These are phyloP conservation scores for Cantharis rufa DNA, from an alignment of 2,888 invertebrate species.

Conservation along the genomic window DNA sequence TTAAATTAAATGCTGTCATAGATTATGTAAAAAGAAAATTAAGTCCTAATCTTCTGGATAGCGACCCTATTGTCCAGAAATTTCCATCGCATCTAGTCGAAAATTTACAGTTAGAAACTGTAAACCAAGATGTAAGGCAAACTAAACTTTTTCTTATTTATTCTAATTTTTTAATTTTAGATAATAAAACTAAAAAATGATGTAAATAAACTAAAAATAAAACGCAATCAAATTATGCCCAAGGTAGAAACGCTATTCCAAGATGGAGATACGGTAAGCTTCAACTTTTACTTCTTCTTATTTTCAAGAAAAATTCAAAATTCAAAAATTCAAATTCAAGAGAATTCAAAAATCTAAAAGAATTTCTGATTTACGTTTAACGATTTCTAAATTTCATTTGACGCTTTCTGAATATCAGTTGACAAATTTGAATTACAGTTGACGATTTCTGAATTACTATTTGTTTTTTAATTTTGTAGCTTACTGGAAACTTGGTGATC, in stretches of 20 bases:
- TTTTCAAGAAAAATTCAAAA: too few species aligned
- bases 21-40: background rate
- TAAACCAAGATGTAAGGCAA: background rate
- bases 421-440: too few species aligned
- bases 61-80: background rate
- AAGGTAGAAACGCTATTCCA: background rate
- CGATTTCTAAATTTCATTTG: too few species aligned
- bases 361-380: too few species aligned
- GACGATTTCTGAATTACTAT: too few species aligned
- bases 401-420: too few species aligned
- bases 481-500: conserved; percentile 38
- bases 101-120: background rate
- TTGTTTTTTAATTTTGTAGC: conserved; percentile 26
- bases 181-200: background rate
- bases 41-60: background rate
- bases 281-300: background rate
- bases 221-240: background rate
- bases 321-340: too few species aligned
- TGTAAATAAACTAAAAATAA: background rate
- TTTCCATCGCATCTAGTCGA: background rate
- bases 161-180: background rate
- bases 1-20: background rate
- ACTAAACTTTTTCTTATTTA: background rate
- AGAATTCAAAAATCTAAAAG: too few species aligned
- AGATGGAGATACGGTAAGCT: conserved; percentile 1